Percentiles rank a stretch among this genome's conserved stretches.
Evolutionary conservation across 2,888 invertebrate genomes (phyloP).

Genomic region (Blera fallax): DNA sequence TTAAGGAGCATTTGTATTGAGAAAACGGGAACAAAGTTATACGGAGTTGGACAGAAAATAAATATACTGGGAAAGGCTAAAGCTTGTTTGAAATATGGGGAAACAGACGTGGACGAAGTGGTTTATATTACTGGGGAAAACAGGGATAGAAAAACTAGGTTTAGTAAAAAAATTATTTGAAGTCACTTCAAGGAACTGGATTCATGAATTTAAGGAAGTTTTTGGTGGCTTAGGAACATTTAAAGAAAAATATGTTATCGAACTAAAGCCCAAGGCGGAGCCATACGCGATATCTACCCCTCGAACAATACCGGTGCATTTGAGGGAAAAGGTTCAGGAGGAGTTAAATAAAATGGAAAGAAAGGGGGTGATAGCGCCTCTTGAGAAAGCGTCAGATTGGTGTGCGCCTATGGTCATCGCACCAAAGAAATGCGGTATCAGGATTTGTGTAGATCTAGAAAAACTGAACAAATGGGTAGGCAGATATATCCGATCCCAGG

Average conservation of each 20-base stretch:
- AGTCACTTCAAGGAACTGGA: conserved; percentile 7
- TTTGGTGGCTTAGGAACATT: neutral
- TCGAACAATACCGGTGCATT: conserved; percentile 1
- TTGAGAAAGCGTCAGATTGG: conserved; percentile 20
- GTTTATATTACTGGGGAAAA: conserved; percentile 10
- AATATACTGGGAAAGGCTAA: neutral
- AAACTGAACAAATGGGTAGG: neutral
- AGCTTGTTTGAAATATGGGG: neutral
- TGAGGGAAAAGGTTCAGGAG: conserved; percentile 9
- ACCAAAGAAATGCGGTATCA: conserved; percentile 4
- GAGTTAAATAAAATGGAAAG: conserved; percentile 1
- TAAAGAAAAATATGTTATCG: conserved; percentile 9
- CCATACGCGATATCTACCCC: conserved; percentile 8
- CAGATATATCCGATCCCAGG: neutral
- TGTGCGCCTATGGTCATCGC: conserved; percentile 22
- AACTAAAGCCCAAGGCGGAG: neutral
- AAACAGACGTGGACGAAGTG: neutral
- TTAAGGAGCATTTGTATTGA: neutral
- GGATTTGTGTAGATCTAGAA: conserved; percentile 3
- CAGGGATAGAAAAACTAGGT: conserved; percentile 11
- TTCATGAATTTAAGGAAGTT: neutral
- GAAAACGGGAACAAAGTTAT: neutral
- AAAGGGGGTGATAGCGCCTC: neutral
- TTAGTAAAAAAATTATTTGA: conserved; percentile 1
- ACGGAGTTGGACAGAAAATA: neutral